Evolutionary conservation across 23 tunicate species (phyloP), one percentile per base, ranked within the genome.

Genomic region (Clavelina lepadiformis): DNA sequence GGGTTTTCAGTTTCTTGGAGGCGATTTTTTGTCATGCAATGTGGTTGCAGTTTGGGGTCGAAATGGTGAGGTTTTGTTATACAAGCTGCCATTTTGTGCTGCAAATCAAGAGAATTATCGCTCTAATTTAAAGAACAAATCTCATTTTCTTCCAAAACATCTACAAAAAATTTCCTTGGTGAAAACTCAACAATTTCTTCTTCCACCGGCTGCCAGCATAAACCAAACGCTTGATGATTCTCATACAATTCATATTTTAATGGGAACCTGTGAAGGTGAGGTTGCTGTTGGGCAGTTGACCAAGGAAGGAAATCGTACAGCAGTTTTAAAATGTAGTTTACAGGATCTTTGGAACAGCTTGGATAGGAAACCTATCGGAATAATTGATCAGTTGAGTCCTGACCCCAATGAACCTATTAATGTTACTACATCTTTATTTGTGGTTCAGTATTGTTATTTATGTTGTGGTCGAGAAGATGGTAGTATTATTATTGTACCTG

Each of bases 391-490:
- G 24, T 41, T 81, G 0, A 61, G 81, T 23, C 33, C 37, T 33
- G 38, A 47, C 28, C 21, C 32, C 8, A 46, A 31, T 25, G 50
- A 83, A 22, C 65, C 64, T 0, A 23, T 34, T 7, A 50, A 57
- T 37, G 73, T 91, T 0, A 91, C 92, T 33, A 56, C 98, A 0
- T 52, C 80, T 20, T 66, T 82, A 41, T 91, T 55, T 63, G 45
- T 91, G 30, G 63, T 46, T 53, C 77, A 69, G 26, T 68, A 58
- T 49, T 88, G 82, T 24, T 79, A 68, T 22, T 52, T 91, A 20
- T 80, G 86, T 25, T 91, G 91, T 61, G 98, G 98, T 31, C 70
- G 92, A 22, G 91, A 82, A 58, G 81, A 91, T 51, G 98, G 98
- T n/a, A 65, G 73, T 7, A 82, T 91, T 47, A 67, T 83, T 32